Base-by-base conservation (phyloP, 2,888 invertebrate species). In the Drosophila nigricruria region DNA sequence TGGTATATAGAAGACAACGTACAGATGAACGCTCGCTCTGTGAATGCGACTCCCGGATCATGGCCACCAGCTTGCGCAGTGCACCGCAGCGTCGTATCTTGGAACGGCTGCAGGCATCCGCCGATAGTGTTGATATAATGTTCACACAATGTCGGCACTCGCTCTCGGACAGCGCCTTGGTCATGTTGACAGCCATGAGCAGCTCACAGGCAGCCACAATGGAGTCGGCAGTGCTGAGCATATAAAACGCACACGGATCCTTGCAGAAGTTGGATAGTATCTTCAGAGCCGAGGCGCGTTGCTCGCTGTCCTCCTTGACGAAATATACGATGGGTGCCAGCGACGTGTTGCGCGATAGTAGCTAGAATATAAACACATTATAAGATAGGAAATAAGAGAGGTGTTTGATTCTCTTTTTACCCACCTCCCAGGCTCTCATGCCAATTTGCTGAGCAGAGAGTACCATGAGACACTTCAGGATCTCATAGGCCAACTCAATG, bases 1-100 rank as follows among this genome's bases (percentile, higher is more conserved):
- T 12, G 3, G 4, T 4, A 20, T 9, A 4, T 5, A 10, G 0
- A 58, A 1, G 2, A n/a, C 1, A 27, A 57, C 75, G 67, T 61
- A 93, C 92, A 70, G 91, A 86, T 1, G 92, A 88, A 12, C 92
- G 91, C 65, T 92, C 92, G 38, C 88, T 82, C 30, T 91, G 89
- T 0, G 90, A 90, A 16, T 88, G 77, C 0, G 93, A 91, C 45
- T 86, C 88, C 16, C 90, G 88, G 0, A 92, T 91, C 72, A 92
- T 91, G 16, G 90, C 87, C 25, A 93, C 87, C 5, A 93, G 75
- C 67, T 90, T 91, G 0, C 90, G 89, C 53, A 93, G 77, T 0
- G 92, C 92, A 5, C 93, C 93, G 34, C 92, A 92, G 0, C 92
- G 87, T 2, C 93, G 85, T 36, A 93, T 92, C 77, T 93, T 93